Conservation (phyloP, 2,797 vertebrate species). For the Scolopax rusticola region DNA sequence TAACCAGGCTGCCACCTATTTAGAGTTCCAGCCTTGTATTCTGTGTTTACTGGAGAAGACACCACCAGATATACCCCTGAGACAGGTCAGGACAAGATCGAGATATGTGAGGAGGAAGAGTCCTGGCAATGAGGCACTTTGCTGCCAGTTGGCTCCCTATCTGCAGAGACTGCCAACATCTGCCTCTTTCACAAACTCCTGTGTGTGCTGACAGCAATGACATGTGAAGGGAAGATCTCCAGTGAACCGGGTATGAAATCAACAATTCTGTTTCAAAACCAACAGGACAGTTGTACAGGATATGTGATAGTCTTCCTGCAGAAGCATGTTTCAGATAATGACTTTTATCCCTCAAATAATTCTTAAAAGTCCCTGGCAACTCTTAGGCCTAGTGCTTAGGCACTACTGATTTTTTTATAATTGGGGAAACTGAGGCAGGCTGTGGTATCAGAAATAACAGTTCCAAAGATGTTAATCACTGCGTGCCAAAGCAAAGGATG, state of each 20-base stretch:
- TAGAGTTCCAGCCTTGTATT: not conserved
- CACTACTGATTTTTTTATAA: not conserved
- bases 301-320: not conserved
- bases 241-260: rapidly evolving
- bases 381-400: not conserved
- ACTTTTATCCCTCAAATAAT: not conserved
- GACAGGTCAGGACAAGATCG: not conserved
- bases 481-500: not conserved
- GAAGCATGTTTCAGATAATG: rapidly evolving
- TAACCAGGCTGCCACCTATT: not conserved
- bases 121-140: not conserved
- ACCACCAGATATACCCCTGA: not conserved
- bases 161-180: not conserved
- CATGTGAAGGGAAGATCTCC: rapidly evolving
- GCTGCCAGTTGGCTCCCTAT: not conserved
- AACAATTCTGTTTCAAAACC: not conserved
- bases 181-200: not conserved
- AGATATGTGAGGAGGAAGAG: not conserved
- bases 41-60: not conserved
- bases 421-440: not conserved
- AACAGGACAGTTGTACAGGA: not conserved
- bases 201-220: not conserved
- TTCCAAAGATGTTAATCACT: not conserved
- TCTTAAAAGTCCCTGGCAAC: not conserved
- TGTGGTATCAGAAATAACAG: not conserved